These are phyloP conservation scores for Conistra vaccinii DNA, from an alignment of 2,888 invertebrate species.

Conservation along the genomic window DNA sequence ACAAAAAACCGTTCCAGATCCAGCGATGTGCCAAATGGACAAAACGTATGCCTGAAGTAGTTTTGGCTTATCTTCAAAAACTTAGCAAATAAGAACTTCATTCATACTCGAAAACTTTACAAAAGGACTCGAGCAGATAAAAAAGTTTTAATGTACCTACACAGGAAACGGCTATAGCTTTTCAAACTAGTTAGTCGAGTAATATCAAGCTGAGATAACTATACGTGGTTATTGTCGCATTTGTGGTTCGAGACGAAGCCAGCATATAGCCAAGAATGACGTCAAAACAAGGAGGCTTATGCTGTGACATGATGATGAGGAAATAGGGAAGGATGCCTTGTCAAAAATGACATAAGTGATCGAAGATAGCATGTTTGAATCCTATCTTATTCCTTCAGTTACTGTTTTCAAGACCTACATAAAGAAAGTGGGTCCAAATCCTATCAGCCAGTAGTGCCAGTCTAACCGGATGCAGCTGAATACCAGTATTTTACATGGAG, in stretches of 20 bases:
- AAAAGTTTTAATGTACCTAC: slow-evolving; percentile 69
- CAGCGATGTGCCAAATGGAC: slow-evolving; percentile 45
- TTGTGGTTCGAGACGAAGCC: background rate
- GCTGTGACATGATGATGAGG: background rate
- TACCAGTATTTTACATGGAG: too few relatives aligned
- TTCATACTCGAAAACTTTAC: slow-evolving; percentile 61
- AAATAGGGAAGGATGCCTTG: background rate
- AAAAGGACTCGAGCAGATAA: slow-evolving; percentile 64
- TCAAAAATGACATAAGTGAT: background rate
- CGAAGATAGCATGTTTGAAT: background rate
- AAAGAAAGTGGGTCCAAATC: too few relatives aligned
- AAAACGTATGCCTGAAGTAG: slow-evolving; percentile 57
- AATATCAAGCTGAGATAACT: slow-evolving; percentile 45
- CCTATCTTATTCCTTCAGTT: background rate
- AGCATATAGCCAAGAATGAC: background rate
- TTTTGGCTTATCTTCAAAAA: slow-evolving; percentile 68
- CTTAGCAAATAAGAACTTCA: slow-evolving; percentile 63
- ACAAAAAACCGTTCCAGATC: slow-evolving; percentile 26
- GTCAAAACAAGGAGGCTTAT: background rate
- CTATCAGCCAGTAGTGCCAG: too few relatives aligned
- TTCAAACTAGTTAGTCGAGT: slow-evolving; percentile 61
- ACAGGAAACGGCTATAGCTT: slow-evolving; percentile 68
- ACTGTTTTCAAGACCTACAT: background rate
- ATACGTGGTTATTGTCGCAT: slow-evolving; percentile 19
- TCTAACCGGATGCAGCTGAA: too few relatives aligned